Base-by-base conservation (phyloP, 1,140 invertebrate species). In the Heliconius himera region DNA sequence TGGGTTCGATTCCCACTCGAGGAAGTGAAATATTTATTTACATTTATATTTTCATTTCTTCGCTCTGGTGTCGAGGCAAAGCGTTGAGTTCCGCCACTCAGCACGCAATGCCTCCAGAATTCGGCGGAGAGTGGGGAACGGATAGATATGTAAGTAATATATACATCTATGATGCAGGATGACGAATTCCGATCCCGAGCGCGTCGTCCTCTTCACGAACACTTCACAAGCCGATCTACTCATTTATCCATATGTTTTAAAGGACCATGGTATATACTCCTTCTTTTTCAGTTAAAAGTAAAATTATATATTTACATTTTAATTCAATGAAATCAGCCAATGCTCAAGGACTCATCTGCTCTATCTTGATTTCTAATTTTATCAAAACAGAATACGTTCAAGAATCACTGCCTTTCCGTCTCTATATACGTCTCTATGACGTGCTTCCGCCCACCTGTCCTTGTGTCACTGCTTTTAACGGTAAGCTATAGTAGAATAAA, bases 391-490 rank as follows among this genome's bases (percentile, higher is more conserved):
- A 86, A 71, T 79, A 85, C 13, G 5, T 33, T 9, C 85, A 87
- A 80, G 84, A 87, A n/a, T 72, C 26, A 1, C 73, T 87, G 9
- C 89, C 90, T 5, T 87, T 91, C 33, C 84, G 90, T 6, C 73
- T 91, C 22, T 89, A 89, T 77, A 26, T 89, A 20, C 83, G 88
- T 26, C 77, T 90, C 29, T 84, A 80, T 60, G 89, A 90, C 76
- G 78, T 85, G 2, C 76, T 73, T 22, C 84, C 83, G 16, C 81
- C 51, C 1, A 71, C 54, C 1, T 90, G 89, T 66, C 80, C 87
- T 1, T 90, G 89, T 77, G 18, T 85, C 54, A 73, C 74, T 29
- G 73, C 70, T 9, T 49, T 41, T 13, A 51, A 82, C 4, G 80
- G 89, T 90, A 77, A 84, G 79, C 80, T 4, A 29, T 66, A 56